Conservation (phyloP, 1,140 invertebrate genomes). For the Drosophila persimilis region DNA sequence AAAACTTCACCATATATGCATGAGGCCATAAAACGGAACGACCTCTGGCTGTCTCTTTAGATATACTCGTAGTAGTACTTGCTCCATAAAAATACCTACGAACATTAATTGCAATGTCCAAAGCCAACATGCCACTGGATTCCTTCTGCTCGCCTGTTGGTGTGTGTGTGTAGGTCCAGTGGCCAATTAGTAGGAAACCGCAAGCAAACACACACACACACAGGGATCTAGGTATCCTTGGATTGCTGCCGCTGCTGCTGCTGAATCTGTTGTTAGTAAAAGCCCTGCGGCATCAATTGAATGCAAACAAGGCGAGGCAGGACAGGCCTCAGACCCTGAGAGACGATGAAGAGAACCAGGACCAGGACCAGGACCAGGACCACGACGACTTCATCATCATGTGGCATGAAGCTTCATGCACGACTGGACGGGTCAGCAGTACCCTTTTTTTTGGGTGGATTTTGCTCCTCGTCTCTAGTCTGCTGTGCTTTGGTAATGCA, state of each 20-base stretch:
- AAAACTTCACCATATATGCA: constrained; percentile 17
- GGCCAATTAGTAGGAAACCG: constrained; percentile 41
- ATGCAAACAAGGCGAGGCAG: constrained; percentile 59
- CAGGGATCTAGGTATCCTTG: constrained; percentile 34
- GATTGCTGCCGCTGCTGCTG: constrained; percentile 15
- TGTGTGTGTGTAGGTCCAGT: constrained; percentile 3
- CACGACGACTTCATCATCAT: constrained; percentile 49
- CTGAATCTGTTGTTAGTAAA: constrained; percentile 29
- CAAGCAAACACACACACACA: constrained; percentile 19
- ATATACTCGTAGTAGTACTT: constrained; percentile 9
- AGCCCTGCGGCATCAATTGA: constrained; percentile 49
- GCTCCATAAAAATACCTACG: constrained; percentile 34
- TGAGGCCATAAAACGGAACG: constrained; percentile 46
- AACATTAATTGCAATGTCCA: constrained; percentile 44
- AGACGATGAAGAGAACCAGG: neutral
- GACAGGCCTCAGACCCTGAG: neutral
- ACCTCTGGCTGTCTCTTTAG: constrained; percentile 2
- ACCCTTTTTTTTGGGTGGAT: constrained; percentile 22
- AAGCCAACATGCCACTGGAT: constrained; percentile 2
- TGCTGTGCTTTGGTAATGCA: constrained; percentile 47
- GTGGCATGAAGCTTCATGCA: constrained; percentile 65
- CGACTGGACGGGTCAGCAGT: constrained; percentile 55
- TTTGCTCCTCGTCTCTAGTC: neutral
- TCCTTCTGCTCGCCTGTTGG: no score
- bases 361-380: constrained; percentile 24